Evolutionary conservation across 2,797 vertebrate species (phyloP).

Genomic region (Cirrhinus molitorella): DNA sequence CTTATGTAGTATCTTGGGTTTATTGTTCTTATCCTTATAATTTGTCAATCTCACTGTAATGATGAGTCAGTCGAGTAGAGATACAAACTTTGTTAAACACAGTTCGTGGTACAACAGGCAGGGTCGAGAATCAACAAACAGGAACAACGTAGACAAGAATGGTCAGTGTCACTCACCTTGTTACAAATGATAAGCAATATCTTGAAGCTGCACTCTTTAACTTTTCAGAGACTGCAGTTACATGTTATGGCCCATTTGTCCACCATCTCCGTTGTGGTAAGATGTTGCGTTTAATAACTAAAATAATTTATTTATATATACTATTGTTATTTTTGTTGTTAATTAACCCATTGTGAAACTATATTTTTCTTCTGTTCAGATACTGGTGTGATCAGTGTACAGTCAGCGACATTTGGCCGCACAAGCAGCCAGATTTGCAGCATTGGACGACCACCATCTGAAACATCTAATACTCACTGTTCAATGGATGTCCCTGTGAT

Average conservation of each 20-base stretch:
- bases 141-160: too few species aligned
- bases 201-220: background rate
- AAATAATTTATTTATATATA: background rate
- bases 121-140: too few species aligned
- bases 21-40: background rate
- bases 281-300: background rate
- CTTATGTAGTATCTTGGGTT: background rate
- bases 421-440: conserved; percentile 56
- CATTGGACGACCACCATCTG: background rate
- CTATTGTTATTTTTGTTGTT: too few species aligned
- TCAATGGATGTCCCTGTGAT: fast-evolving
- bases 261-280: conserved; percentile 70
- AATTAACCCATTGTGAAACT: background rate
- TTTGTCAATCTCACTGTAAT: background rate
- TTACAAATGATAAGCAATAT: background rate
- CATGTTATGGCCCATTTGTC: conserved; percentile 49
- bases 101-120: too few species aligned
- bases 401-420: conserved; percentile 62
- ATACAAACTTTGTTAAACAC: too few species aligned
- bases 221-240: conserved; percentile 50
- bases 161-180: too few species aligned
- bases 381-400: conserved; percentile 43
- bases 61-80: too few species aligned
- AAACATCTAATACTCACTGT: conserved; percentile 50
- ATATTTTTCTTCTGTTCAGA: background rate